Conservation (phyloP, 2,113 vertebrate species). For the Myocastor coypus region DNA sequence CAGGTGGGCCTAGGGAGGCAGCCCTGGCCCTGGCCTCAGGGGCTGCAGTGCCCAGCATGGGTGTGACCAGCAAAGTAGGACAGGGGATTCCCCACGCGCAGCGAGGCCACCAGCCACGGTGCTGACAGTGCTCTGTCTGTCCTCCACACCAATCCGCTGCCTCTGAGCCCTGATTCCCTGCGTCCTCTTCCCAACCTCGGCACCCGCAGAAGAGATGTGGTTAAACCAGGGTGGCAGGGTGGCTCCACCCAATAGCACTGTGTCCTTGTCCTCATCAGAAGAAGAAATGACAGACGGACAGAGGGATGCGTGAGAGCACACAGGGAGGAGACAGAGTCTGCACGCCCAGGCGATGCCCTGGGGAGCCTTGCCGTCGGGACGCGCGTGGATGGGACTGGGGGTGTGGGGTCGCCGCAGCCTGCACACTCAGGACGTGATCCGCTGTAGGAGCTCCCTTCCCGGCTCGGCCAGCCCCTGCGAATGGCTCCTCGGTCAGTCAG, state of each 20-base stretch:
- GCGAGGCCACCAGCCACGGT: not conserved
- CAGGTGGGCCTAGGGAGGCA: not conserved
- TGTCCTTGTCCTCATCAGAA: not conserved
- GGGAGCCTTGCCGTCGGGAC: not conserved
- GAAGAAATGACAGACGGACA: not conserved
- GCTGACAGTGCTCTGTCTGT: not conserved
- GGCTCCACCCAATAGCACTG: not conserved
- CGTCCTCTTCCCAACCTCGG: not conserved
- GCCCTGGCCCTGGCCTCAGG: not conserved
- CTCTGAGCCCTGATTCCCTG: not conserved
- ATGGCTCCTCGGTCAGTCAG: accelerated
- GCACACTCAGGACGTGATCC: too few relatives aligned
- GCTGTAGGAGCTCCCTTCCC: not conserved
- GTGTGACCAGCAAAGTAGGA: not conserved
- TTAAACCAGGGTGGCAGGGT: not conserved
- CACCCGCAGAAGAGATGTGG: not conserved
- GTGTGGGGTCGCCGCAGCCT: not conserved
- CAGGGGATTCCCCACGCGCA: not conserved
- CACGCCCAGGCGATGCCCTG: not conserved
- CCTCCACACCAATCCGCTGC: not conserved
- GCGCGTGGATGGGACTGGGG: not conserved
- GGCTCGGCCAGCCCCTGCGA: too few relatives aligned
- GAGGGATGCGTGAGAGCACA: not conserved
- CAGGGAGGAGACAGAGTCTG: not conserved
- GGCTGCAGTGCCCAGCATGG: not conserved